Evolutionary conservation across 1,140 invertebrate genomes (phyloP).

Genomic region (Drosophila watanabei): DNA sequence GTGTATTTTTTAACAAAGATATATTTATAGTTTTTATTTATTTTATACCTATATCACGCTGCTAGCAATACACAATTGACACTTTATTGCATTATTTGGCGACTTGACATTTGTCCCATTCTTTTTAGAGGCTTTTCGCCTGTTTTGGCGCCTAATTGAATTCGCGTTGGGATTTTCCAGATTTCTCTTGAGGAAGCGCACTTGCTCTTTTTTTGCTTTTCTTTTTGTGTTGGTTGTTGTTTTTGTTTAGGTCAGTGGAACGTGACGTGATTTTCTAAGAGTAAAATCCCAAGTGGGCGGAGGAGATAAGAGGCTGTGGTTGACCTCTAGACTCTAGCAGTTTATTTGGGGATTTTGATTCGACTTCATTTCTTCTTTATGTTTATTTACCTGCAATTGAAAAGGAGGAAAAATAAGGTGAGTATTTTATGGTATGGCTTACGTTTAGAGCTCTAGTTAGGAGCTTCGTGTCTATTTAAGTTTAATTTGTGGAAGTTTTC

Average conservation of each 20-base stretch:
- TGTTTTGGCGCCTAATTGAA: constrained; percentile 55
- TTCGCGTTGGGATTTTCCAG: constrained; percentile 37
- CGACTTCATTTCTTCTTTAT: constrained; percentile 46
- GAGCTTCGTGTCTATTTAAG: not conserved
- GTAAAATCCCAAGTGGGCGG: constrained; percentile 21
- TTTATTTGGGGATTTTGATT: constrained; percentile 57
- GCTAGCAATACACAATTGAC: constrained; percentile 25
- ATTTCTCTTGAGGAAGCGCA: constrained; percentile 4
- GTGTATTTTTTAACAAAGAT: constrained; percentile 8
- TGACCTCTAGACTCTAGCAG: constrained; percentile 57
- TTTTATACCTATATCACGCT: constrained; percentile 16
- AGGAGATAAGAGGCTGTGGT: not conserved
- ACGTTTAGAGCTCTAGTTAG: not conserved
- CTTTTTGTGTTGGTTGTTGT: not conserved
- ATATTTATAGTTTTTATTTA: not conserved
- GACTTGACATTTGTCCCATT: constrained; percentile 47
- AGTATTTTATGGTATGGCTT: constrained; percentile 15
- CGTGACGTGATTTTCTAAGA: constrained; percentile 46
- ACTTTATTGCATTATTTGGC: constrained; percentile 35
- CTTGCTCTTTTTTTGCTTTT: constrained; percentile 12
- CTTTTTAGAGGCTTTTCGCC: constrained; percentile 40
- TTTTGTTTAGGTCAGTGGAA: constrained; percentile 37
- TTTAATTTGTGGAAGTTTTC: too few relatives aligned
- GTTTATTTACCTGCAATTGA: constrained; percentile 41
- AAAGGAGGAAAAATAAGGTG: constrained; percentile 8